These are phyloP conservation scores for Eurystomus gularis DNA, from an alignment of 2,113 vertebrate species.

Conservation along the genomic window DNA sequence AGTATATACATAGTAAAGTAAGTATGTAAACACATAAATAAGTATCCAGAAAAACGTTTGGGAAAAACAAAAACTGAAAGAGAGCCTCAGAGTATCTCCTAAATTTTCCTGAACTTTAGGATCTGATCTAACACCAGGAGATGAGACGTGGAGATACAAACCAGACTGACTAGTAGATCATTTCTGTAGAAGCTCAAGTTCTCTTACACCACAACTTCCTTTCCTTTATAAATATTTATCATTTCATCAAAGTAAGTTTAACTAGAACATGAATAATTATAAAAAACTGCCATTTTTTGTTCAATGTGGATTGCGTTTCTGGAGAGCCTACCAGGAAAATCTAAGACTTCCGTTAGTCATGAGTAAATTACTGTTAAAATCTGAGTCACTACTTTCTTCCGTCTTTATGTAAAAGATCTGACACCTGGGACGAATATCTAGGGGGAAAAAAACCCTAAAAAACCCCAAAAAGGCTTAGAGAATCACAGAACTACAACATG, in stretches of 20 bases:
- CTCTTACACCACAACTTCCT: neutral
- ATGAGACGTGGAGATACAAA: neutral
- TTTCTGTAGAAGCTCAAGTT: neutral
- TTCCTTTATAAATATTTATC: neutral
- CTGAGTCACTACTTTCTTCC: neutral
- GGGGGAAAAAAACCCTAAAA: neutral
- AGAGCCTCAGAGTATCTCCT: neutral
- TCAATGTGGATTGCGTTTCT: neutral
- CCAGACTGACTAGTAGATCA: fast-evolving
- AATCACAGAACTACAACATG: neutral
- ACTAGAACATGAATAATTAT: neutral
- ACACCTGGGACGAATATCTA: neutral
- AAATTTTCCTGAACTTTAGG: neutral
- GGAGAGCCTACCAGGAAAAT: neutral
- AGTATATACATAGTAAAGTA: neutral
- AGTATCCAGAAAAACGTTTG: neutral
- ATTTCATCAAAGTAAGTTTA: neutral
- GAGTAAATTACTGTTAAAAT: neutral
- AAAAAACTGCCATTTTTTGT: neutral
- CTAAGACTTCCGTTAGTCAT: neutral
- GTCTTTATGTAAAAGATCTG: neutral
- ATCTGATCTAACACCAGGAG: neutral
- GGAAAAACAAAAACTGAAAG: neutral
- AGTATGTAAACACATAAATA: neutral
- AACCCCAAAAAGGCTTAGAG: neutral